Conservation (phyloP, 2,888 invertebrate genomes). For the Pyrrhosoma nymphula region DNA sequence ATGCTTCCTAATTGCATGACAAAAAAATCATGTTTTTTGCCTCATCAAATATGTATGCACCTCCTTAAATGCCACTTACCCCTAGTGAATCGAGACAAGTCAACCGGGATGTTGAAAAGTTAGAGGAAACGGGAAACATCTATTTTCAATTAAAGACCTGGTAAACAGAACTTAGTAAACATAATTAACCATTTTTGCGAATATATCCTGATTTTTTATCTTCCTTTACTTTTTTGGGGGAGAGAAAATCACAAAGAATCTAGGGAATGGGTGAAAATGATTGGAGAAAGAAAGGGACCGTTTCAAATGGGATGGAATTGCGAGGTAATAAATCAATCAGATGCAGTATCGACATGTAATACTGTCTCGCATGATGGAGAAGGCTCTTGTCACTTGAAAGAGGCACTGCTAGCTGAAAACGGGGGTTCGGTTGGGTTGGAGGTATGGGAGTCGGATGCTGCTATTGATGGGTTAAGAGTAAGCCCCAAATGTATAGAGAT, state of each 20-base stretch:
- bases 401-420: background rate
- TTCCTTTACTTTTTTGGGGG: conserved; percentile 9
- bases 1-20: background rate
- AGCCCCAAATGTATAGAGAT: no score
- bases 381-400: background rate
- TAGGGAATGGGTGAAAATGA: background rate
- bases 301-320: background rate
- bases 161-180: no score
- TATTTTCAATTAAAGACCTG: no score
- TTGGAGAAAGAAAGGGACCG: conserved; percentile 1
- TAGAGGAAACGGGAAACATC: no score
- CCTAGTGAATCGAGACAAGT: background rate
- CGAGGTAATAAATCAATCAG: conserved; percentile 20
- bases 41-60: conserved; percentile 1
- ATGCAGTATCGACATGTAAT: background rate
- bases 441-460: no score
- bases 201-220: no score
- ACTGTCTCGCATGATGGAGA: conserved; percentile 18
- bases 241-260: background rate
- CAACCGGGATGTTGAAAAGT: background rate
- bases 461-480: no score
- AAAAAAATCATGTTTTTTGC: background rate
- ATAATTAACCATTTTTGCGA: no score
- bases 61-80: background rate
- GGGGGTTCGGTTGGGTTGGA: no score